A percentile compares a stretch with the other conserved stretches of the same genome.
Conservation (phyloP, 2,888 invertebrate genomes). For the Ryuthela nishihirai region DNA sequence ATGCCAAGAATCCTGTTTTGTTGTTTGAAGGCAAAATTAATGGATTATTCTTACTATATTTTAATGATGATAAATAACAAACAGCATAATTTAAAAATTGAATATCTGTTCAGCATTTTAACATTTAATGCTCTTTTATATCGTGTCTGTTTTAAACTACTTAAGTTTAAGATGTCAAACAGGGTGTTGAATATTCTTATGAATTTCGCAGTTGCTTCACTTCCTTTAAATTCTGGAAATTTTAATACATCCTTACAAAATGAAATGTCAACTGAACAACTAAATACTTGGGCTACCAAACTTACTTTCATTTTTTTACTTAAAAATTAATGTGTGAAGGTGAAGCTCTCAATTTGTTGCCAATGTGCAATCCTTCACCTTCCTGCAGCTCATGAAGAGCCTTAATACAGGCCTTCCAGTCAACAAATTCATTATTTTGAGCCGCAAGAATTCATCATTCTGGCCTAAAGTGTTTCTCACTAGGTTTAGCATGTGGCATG, state of each 20-base stretch:
- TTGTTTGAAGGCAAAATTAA: not conserved
- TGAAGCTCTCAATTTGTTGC: conserved; percentile 2
- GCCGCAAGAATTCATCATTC: not conserved
- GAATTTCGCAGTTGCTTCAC: conserved; percentile 1
- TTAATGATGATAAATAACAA: not conserved
- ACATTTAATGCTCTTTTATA: not conserved
- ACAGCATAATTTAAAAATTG: not conserved
- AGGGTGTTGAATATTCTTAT: conserved; percentile 1
- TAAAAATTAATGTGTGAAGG: not conserved
- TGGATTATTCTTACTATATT: not conserved
- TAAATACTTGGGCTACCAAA: conserved; percentile 4
- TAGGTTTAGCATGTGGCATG: conserved; percentile 10
- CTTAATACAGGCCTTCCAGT: not conserved
- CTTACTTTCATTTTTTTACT: conserved; percentile 12
- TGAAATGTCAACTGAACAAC: conserved; percentile 5
- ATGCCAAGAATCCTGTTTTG: conserved; percentile 9
- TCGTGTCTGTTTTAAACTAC: not conserved
- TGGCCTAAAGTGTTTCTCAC: conserved; percentile 2
- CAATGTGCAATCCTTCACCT: conserved; percentile 5
- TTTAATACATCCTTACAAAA: conserved; percentile 2
- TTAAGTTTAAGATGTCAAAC: conserved; percentile 1
- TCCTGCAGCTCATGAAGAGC: conserved; percentile 1
- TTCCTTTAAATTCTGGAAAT: not conserved
- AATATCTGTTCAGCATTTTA: too few species aligned
- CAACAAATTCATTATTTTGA: not conserved